These are phyloP conservation scores for Aphelenchoides fujianensis DNA, from an alignment of 1,140 invertebrate species.

Conservation along the genomic window DNA sequence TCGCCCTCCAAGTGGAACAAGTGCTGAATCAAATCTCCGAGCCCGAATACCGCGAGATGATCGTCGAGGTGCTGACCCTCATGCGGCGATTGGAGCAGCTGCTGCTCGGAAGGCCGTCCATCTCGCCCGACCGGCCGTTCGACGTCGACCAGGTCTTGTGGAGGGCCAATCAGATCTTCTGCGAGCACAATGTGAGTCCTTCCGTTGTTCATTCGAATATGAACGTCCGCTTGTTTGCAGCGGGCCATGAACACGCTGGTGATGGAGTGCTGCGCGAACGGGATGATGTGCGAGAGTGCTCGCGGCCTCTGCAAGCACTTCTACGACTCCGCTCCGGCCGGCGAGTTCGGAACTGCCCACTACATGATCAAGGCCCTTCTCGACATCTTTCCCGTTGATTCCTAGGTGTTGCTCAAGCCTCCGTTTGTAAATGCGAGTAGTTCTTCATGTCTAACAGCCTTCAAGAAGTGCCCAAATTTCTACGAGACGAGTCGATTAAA, in stretches of 20 bases:
- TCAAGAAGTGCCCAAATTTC: no score
- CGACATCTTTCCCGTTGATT: slow-evolving; percentile 40
- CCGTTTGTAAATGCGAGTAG: no score
- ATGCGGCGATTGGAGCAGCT: slow-evolving; percentile 67
- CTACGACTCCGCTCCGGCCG: slow-evolving; percentile 94
- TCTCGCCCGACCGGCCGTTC: slow-evolving; percentile 76
- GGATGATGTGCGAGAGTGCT: slow-evolving; percentile 79
- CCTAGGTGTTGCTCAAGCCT: background rate
- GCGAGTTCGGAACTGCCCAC: slow-evolving; percentile 93
- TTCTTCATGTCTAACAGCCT: no score
- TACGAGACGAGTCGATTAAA: no score
- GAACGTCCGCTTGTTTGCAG: slow-evolving; percentile 59
- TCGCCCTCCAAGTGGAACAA: slow-evolving; percentile 94
- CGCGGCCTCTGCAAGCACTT: slow-evolving; percentile 93
- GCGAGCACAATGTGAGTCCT: slow-evolving; percentile 81
- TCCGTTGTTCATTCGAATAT: slow-evolving; percentile 12
- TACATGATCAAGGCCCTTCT: slow-evolving; percentile 71
- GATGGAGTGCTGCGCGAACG: slow-evolving; percentile 79
- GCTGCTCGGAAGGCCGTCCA: slow-evolving; percentile 42
- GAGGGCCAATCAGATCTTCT: slow-evolving; percentile 86
- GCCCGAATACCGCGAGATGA: slow-evolving; percentile 93
- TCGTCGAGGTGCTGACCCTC: slow-evolving; percentile 90
- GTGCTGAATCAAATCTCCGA: slow-evolving; percentile 93
- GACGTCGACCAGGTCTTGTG: slow-evolving; percentile 87
- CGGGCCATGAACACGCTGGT: slow-evolving; percentile 82